These are phyloP conservation scores for Bos taurus DNA, from an alignment of 2,113 vertebrate genomes.

Conservation along the genomic window ARS-UCD2.0 NC_082638.1:4615001-4615500, in stretches of 20 bases:
- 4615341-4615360: constrained; percentile 81
- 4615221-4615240: constrained; percentile 79
- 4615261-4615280: constrained; percentile 93
- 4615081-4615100: neutral
- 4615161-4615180: neutral
- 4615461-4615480: neutral
- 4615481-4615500: neutral
- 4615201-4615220: constrained; percentile 84
- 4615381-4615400: neutral
- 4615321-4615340: constrained; percentile 91
- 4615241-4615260: constrained; percentile 85
- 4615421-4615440: neutral
- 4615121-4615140: neutral
- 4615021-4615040: neutral
- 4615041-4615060: neutral
- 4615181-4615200: neutral
- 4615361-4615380: fast-evolving
- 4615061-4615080: neutral
- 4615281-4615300: constrained; percentile 87
- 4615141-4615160: no score
- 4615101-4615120: neutral
- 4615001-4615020: neutral
- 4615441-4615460: neutral
- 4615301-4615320: constrained; percentile 82
- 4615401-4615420: fast-evolving